Evolutionary conservation across 2,888 invertebrate species (phyloP).

Genomic region (Hanleya hanleyi): DNA sequence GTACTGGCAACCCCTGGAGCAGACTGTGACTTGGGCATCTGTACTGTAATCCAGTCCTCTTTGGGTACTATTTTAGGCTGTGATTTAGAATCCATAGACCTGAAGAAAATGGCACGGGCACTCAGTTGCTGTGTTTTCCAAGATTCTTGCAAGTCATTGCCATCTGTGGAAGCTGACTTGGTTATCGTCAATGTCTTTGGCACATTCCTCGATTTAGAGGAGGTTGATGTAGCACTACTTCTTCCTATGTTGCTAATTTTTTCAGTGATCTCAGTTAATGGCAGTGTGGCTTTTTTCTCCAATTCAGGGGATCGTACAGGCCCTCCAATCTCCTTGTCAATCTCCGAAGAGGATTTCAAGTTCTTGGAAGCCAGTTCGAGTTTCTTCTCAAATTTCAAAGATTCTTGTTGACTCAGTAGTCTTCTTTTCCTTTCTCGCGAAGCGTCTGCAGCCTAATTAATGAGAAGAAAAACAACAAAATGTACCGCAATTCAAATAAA

Average conservation of each 20-base stretch:
- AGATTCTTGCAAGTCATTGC: neutral
- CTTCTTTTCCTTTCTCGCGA: slow-evolving; percentile 63
- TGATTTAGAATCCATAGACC: neutral
- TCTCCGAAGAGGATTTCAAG: slow-evolving; percentile 36
- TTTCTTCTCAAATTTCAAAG: slow-evolving; percentile 63
- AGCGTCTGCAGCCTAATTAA: slow-evolving; percentile 62
- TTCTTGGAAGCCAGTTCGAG: slow-evolving; percentile 59
- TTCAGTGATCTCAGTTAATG: neutral
- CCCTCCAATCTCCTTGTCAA: neutral
- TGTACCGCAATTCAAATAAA: neutral
- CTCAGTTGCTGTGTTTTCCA: neutral
- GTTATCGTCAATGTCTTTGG: neutral
- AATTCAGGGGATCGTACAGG: neutral
- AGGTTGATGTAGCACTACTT: neutral
- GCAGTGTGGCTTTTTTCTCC: neutral
- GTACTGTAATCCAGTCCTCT: neutral
- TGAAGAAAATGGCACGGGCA: neutral
- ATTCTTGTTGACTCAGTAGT: slow-evolving; percentile 53
- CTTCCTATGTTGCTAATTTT: neutral
- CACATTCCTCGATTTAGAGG: no score
- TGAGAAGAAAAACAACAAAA: slow-evolving; percentile 18
- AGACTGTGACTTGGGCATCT: neutral
- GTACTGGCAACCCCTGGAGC: neutral
- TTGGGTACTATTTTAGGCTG: neutral
- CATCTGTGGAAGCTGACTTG: neutral